Base-by-base conservation (phyloP, 1,140 invertebrate species). In the Diorhabda sublineata region DNA sequence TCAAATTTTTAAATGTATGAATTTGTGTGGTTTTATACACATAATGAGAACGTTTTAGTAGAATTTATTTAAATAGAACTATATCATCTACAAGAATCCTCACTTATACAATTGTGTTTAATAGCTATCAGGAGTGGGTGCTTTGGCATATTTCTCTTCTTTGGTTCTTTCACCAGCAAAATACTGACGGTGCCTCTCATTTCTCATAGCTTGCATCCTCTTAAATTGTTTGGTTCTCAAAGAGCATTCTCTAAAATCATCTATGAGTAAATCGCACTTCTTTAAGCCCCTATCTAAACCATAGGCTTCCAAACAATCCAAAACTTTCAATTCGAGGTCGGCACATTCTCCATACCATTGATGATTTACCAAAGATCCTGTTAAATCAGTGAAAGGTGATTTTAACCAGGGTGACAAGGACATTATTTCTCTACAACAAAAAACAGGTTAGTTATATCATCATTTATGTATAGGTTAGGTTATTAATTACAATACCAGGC, bases 301-400 rank as follows among this genome's bases (percentile, higher is more conserved):
- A 74, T 92, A 92, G 2, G 90, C 90, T 77, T 92, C 90, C 5
- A 91, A 71, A 77, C 91, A 92, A 67, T 92, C 87, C 77, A 90
- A 86, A 64, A 86, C 84, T 11, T 84, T 82, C 77, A 89, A 81
- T 79, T 92, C 91, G 69, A 90, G 83, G 66, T 86, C 82, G 45
- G 83, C 85, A 78, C 91, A 92, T 26, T 75, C 76, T 6, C 84
- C 83, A 70, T 84, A 80, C 72, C 83, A 77, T 76, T 92, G 90
- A 75, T 88, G 86, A 69, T 85, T 88, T 9, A 87, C 69, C 9
- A 90, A 65, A 44, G 82, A 82, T 70, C 85, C 87, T 64, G 86
- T 87, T 26, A 91, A 74, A 80, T 92, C 91, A 0, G 89, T 90
- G 26, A 91, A 81, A 0, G 89, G 88, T 5, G 84, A 84, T 47